Base-by-base conservation (phyloP, 2,797 vertebrate genomes). In the Nyctalus aviator region DNA sequence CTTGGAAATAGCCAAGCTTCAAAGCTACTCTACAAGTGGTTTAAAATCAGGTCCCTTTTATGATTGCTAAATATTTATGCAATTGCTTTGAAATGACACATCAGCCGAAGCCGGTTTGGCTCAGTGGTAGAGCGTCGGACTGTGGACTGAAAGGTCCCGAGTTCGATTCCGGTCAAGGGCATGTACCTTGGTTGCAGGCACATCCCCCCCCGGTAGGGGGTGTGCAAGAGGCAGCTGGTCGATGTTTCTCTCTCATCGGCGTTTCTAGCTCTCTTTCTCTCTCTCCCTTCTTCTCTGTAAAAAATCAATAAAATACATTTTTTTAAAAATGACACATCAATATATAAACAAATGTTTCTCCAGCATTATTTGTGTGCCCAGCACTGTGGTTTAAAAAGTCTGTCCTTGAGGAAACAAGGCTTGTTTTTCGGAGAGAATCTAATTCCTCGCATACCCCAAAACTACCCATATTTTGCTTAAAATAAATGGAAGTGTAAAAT, bases 381-480 rank as follows among this genome's bases (percentile, higher is more conserved):
- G 50, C 3, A 71, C 12, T 46, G 21, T 35, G 50, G 41, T 46
- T 79, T 15, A 55, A 78, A 59, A 53, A 17, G n/a, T 27, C 11
- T 75, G 87, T 68, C 55, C 48, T 84, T 83, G 14, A 94, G 90
- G 64, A 90, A 84, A 88, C 21, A 93, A 20, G 20, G 18, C 73
- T 4, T 32, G 1, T 57, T n/a, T 68, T 91, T 66, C 23, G 20
- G 17, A 15, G 55, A 15, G 4, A 90, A 71, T 76, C 37, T 83
- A 91, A 83, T 86, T 91, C n/a, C 71, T 81, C 71, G 50, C n/a
- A 91, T 48, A 93, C 78, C 21, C 77, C 83, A 82, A 86, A 90
- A 59, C 23, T 73, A 71, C 35, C 57, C 50, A 91, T 44, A 73
- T 94, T 93, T 69, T 83, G 73, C 59, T 91, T 86, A 96, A 94